These are phyloP conservation scores for Lordiphosa collinella DNA, from an alignment of 1,140 invertebrate species.

Conservation along the genomic window DNA sequence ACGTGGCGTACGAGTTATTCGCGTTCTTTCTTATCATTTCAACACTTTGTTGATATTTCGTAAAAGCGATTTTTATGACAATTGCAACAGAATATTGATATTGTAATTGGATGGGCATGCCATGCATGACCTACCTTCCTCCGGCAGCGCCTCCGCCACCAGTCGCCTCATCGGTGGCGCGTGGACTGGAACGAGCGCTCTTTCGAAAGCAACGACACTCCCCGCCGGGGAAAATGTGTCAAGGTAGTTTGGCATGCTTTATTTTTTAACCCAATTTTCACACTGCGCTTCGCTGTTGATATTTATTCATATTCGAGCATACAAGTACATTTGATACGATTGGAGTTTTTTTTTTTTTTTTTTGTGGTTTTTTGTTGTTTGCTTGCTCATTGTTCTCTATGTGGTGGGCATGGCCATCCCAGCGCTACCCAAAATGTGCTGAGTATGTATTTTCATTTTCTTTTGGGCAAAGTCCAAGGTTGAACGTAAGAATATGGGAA, in stretches of 20 bases:
- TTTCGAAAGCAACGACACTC: conserved; percentile 35
- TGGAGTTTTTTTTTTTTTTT: no score
- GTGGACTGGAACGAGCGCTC: conserved; percentile 17
- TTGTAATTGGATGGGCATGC: conserved; percentile 2
- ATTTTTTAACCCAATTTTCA: conserved; percentile 68
- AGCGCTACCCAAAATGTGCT: conserved; percentile 50
- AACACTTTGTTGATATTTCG: conserved; percentile 31
- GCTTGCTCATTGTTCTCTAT: neutral
- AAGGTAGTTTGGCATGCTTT: conserved; percentile 72
- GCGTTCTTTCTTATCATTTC: conserved; percentile 56
- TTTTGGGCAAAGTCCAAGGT: conserved; percentile 59
- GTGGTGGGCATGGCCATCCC: conserved; percentile 1
- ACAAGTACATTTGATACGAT: neutral
- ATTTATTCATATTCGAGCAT: conserved; percentile 21
- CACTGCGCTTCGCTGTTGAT: conserved; percentile 7
- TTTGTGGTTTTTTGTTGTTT: no score
- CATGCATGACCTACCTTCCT: conserved; percentile 6
- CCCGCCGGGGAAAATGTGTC: conserved; percentile 45
- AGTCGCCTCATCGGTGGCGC: conserved; percentile 3
- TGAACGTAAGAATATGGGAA: conserved; percentile 13
- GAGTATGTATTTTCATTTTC: neutral
- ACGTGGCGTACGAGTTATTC: conserved; percentile 50
- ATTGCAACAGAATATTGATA: conserved; percentile 56
- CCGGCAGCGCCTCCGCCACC: neutral
- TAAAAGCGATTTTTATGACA: conserved; percentile 36